Base-by-base conservation (phyloP, 2,113 vertebrate genomes). In the Callocephalon fimbriatum region DNA sequence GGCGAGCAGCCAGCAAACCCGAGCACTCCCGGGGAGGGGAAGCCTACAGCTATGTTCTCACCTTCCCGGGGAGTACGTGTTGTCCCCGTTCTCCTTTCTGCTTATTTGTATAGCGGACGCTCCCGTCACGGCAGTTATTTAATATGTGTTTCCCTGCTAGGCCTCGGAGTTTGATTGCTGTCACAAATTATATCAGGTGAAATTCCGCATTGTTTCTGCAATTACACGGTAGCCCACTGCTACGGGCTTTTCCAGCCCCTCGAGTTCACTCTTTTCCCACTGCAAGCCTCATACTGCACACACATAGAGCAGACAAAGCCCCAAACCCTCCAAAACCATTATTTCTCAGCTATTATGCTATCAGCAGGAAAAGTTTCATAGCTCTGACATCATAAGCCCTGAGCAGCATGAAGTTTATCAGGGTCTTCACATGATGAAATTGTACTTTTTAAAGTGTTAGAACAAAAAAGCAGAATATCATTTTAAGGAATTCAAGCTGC, bases 291-390 rank as follows among this genome's bases (percentile, higher is more conserved):
- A 10, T 68, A 38, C 45, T n/a, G 83, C 91, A 54, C 3, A 11
- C 65, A 37, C 27, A 5, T 7, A 67, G 58, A 68, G 44, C 53
- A 65, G 75, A 91, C 42, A 75, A 87, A 94, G 10, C 0, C 40
- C 56, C 80, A 50, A 59, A 91, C 5, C 53, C 54, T 75, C 48
- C 45, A 37, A 74, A 96, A 80, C 61, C 92, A 81, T 2, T 78
- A 72, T 85, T 96, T 96, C 96, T 96, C 96, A 90, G 92, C 95
- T 96, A 93, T 95, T 91, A 93, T 93, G 77, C 91, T 95, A 93
- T 72, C 94, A 96, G 94, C 95, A 42, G 95, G 95, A 82, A 95
- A 66, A 85, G 78, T 95, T 95, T 91, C 85, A 93, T 94, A 90
- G 71, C 85, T 95, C 90, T 95, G 95, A 94, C 92, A 96, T 96